A percentile compares a stretch with the other conserved stretches of the same genome.
Conservation (phyloP, 2,888 invertebrate genomes). For the Pedicia rivosa region DNA sequence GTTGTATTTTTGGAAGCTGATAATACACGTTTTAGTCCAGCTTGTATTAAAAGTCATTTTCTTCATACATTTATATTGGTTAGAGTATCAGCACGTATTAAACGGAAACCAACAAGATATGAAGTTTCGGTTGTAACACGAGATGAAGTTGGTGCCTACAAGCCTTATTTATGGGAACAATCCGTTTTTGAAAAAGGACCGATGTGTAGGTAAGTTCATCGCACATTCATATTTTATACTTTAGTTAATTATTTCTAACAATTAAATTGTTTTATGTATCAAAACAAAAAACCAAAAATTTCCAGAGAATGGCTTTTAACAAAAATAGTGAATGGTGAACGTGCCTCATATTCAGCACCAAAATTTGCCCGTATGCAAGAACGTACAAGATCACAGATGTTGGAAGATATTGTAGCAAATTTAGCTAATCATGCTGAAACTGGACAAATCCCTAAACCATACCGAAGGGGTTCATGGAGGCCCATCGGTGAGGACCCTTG, state of each 20-base stretch:
- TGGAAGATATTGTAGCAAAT: slow-evolving; percentile 87
- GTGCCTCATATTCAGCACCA: slow-evolving; percentile 86
- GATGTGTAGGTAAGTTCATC: slow-evolving; percentile 57
- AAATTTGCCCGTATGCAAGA: slow-evolving; percentile 94
- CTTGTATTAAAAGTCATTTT: slow-evolving; percentile 90
- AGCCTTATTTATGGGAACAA: slow-evolving; percentile 91
- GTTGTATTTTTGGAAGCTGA: slow-evolving; percentile 89
- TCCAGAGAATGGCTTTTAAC: slow-evolving; percentile 75
- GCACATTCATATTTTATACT: neutral
- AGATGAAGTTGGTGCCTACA: slow-evolving; percentile 90
- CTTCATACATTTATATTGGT: slow-evolving; percentile 79
- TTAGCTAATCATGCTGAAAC: slow-evolving; percentile 88
- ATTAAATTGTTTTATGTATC: neutral
- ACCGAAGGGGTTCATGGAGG: slow-evolving; percentile 82
- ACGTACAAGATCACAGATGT: slow-evolving; percentile 81
- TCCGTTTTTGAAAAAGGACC: slow-evolving; percentile 87
- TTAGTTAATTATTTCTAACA: neutral
- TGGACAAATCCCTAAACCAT: slow-evolving; percentile 89
- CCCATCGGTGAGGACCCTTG: slow-evolving; percentile 50
- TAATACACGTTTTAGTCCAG: slow-evolving; percentile 81
- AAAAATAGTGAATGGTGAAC: slow-evolving; percentile 85
- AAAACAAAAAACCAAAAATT: no score
- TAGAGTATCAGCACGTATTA: slow-evolving; percentile 72
- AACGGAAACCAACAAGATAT: slow-evolving; percentile 72
- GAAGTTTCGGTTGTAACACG: slow-evolving; percentile 86